Evolutionary conservation across 2,888 invertebrate species (phyloP).

Genomic region (Tillus elongatus): DNA sequence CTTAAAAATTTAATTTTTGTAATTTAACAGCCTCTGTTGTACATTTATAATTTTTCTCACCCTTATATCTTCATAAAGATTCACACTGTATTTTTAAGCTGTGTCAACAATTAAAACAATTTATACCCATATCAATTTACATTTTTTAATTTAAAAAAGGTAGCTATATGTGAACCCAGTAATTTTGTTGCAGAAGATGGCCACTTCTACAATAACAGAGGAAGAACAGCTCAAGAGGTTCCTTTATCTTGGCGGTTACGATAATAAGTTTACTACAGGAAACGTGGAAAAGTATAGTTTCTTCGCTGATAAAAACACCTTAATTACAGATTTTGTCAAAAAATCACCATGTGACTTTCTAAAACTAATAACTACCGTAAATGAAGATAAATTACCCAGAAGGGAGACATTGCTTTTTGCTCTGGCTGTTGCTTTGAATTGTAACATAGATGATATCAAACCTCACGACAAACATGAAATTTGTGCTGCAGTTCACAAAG

Average conservation of each 20-base stretch:
- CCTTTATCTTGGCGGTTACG: slow-evolving; percentile 27
- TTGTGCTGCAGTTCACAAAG: slow-evolving; percentile 36
- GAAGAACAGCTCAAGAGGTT: slow-evolving; percentile 30
- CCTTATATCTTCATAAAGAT: too few relatives aligned
- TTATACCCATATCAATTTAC: too few relatives aligned
- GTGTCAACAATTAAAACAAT: too few relatives aligned
- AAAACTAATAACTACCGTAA: slow-evolving; percentile 23
- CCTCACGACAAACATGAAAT: neutral
- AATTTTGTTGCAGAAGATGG: slow-evolving; percentile 13
- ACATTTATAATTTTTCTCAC: too few relatives aligned
- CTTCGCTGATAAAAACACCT: slow-evolving; percentile 8
- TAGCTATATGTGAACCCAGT: too few relatives aligned
- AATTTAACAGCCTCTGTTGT: too few relatives aligned
- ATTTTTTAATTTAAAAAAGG: neutral
- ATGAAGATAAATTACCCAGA: slow-evolving; percentile 25
- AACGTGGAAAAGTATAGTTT: slow-evolving; percentile 26
- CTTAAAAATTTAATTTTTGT: too few relatives aligned
- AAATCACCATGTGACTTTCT: slow-evolving; percentile 20
- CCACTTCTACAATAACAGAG: slow-evolving; percentile 18
- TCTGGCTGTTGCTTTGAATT: slow-evolving; percentile 22
- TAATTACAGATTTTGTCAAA: slow-evolving; percentile 10
- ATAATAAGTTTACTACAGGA: slow-evolving; percentile 28
- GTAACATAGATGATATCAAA: neutral
- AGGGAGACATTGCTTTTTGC: slow-evolving; percentile 27
- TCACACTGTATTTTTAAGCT: too few relatives aligned